Evolutionary conservation across 2,113 vertebrate genomes (phyloP), one percentile per base, ranked within the genome.

Genomic region (Platichthys flesus): DNA sequence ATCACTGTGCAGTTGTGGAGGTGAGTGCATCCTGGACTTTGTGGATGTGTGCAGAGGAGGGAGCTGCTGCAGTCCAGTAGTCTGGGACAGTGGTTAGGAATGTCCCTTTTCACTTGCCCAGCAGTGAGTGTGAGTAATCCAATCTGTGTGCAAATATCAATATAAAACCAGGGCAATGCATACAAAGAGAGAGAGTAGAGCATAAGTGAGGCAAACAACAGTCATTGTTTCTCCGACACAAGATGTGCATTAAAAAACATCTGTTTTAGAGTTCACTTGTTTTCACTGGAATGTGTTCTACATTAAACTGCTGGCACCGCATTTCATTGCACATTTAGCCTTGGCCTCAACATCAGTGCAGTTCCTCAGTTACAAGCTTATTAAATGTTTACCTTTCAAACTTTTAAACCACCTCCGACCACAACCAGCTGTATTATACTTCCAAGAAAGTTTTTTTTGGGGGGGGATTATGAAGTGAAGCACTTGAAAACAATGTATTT

Each of bases 311-410:
- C 57, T 81, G 71, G 74, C 71, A 69, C 16, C 5, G 0, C 2
- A n/a, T 31, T 78, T 78, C 57, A 69, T 70, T 81, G 67, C 18
- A 65, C 57, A 35, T 61, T 69, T 51, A 57, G 64, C 23, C 63
- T 59, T 65, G 74, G 70, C 81, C 52, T 62, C 18, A 5, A 81
- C 67, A 78, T 76, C 62, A 78, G 13, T 55, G 42, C 23, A 26
- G 60, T 52, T 78, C 31, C 52, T 71, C 21, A 58, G 68, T 42
- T 81, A 47, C 18, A 51, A 21, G 71, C 65, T 66, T 52, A 70
- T 31, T 70, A 10, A 72, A 74, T 65, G 72, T 87, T 85, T 85
- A 88, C 74, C n/a, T 78, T 79, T 71, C 64, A 71, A 70, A 49
- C 40, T 51, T 47, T 57, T 64, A 80, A 69, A 76, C 47, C 47